phyloP scores from a whole-genome alignment of 92 coral and sea anemone species.

The Epizoanthus scotinus region DNA sequence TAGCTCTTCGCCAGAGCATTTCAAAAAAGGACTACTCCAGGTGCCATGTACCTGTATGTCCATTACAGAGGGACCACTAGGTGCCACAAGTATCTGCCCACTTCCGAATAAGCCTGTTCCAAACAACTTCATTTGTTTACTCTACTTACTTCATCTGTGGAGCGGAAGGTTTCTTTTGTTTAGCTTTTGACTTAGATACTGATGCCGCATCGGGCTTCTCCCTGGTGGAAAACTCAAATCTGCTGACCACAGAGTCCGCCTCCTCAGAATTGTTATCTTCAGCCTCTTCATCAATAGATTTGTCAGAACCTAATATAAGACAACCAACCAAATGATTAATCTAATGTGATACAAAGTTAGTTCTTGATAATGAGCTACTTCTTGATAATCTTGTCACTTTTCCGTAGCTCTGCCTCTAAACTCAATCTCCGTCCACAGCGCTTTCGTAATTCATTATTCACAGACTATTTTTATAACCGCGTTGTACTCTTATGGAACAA shows the following conservation, averaged over 20 bases:
- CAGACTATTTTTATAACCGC: no score
- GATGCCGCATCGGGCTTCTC: conserved; percentile 18
- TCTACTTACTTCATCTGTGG: conserved; percentile 30
- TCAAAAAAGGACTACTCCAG: no score
- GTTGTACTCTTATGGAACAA: no score
- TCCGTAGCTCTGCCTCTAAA: no score
- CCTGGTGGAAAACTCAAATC: background rate
- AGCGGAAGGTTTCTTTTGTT: conserved; percentile 19
- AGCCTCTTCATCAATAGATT: conserved; percentile 11
- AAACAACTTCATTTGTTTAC: background rate
- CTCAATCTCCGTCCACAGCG: no score
- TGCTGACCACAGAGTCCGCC: conserved; percentile 21
- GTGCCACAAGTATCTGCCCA: no score
- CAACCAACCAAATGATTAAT: background rate
- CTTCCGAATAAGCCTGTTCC: no score
- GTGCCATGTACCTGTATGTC: no score
- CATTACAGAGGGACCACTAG: no score
- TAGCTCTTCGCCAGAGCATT: no score
- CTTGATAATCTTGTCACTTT: no score
- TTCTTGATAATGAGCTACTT: background rate
- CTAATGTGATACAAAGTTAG: background rate
- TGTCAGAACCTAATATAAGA: conserved; percentile 8
- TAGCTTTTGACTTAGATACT: conserved; percentile 9
- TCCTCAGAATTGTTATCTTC: conserved; percentile 40
- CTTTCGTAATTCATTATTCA: no score